Evolutionary conservation across 2,113 vertebrate genomes (phyloP), one percentile per base, ranked within the genome.

Genomic region (Cyanoliseus patagonus): DNA sequence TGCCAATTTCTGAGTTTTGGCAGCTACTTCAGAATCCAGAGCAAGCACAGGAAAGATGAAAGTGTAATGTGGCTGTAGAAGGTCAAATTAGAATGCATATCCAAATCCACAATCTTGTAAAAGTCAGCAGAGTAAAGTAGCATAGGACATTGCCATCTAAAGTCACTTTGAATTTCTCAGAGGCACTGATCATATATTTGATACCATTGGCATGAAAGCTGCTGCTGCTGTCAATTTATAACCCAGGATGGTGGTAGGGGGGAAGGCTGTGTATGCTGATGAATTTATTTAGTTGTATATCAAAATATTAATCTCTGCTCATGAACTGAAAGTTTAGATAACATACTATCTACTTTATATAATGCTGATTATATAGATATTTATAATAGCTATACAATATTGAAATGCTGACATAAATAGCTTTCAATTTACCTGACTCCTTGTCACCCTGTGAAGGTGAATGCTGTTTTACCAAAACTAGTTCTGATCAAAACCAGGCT

Each of bases 391-490:
- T 67, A 41, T 53, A 53, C 30, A 63, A n/a, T 79, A 79, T 87
- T 79, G 59, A 93, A 79, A 90, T 68, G 51, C 64, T 97, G 67
- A 74, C 76, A 90, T 52, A 93, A 84, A 84, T 82, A 92, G 80
- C 59, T 72, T 93, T 93, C 95, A 70, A 47, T 92, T 93, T 94
- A 94, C 94, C 74, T 93, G 77, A 82, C 70, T 96, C 76, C 85
- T 88, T 96, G 86, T 88, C 86, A 92, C 80, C 9, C 76, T 95
- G 80, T 96, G 96, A 94, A 96, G 97, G 95, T 96, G 95, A 96
- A 86, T 86, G 70, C 30, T 68, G 16, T 88, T 87, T 91, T 67
- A 73, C 64, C 62, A 78, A 74, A 95, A 91, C 81, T 55, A 85
- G 77, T 88, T 97, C 77, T 96, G 91, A 95, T 96, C 91, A 94